Conservation (phyloP, 2,797 vertebrate genomes). For the Perodicticus potto region DNA sequence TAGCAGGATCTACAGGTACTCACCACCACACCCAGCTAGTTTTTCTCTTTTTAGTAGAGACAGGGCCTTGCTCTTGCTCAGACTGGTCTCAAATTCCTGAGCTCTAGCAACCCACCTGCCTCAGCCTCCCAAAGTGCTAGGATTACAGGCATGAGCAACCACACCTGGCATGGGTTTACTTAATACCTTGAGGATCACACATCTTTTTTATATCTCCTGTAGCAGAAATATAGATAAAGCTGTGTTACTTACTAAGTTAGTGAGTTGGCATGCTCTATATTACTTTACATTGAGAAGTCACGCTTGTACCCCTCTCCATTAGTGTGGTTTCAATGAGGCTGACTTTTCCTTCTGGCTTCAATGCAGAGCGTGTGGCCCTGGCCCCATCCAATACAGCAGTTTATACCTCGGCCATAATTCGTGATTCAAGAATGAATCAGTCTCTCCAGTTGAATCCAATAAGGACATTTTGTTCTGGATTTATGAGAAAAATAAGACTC, state of each 20-base stretch:
- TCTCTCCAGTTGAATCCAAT: not conserved
- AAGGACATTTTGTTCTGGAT: not conserved
- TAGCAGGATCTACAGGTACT: no score
- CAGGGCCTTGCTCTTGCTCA: no score
- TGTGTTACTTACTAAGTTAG: not conserved
- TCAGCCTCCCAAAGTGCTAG: no score
- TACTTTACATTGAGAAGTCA: not conserved
- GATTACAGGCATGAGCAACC: no score
- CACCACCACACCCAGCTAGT: no score
- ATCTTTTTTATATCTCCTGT: slow-evolving; percentile 4
- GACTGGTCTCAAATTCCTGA: no score
- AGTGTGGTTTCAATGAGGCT: not conserved
- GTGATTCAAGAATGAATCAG: not conserved
- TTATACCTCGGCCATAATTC: not conserved
- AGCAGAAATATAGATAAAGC: not conserved
- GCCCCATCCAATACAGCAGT: not conserved
- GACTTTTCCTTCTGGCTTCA: not conserved
- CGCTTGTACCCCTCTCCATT: not conserved
- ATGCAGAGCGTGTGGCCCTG: no score
- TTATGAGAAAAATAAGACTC: not conserved
- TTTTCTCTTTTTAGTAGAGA: no score
- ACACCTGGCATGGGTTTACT: not conserved
- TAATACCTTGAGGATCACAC: not conserved
- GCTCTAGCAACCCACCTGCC: no score
- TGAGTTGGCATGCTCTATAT: not conserved